These are phyloP conservation scores for Rallus limicola DNA, from an alignment of 2,113 vertebrate species.

Conservation along the genomic window DNA sequence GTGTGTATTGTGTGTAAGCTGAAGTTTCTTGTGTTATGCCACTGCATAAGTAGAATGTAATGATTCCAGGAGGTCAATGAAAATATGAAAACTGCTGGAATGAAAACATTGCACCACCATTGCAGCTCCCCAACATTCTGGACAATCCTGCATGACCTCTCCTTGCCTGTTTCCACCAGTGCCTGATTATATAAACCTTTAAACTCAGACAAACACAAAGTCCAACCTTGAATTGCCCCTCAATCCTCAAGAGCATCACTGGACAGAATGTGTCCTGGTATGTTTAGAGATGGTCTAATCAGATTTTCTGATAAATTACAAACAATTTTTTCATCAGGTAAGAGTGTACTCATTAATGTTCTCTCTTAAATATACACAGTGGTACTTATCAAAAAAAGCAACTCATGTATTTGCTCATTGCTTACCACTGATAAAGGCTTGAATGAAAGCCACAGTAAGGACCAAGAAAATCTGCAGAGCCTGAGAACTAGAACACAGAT, in stretches of 20 bases:
- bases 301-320: conserved; percentile 1
- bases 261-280: not conserved
- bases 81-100: conserved; percentile 15
- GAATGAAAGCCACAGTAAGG: not conserved
- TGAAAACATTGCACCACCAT: conserved; percentile 1
- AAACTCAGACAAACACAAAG: not conserved
- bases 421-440: not conserved
- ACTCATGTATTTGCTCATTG: not conserved
- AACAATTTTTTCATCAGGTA: not conserved
- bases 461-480: not conserved
- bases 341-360: not conserved
- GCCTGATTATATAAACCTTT: not conserved
- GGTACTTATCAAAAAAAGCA: not conserved
- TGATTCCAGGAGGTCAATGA: conserved; percentile 27
- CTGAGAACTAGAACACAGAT: not conserved
- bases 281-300: not conserved
- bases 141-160: not conserved
- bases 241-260: not conserved
- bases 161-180: not conserved
- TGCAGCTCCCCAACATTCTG: not conserved
- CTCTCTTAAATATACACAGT: not conserved
- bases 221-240: not conserved
- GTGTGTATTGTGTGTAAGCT: not conserved
- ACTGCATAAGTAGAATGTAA: not conserved
- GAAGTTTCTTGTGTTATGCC: conserved; percentile 21